Base-by-base conservation (phyloP, 2,888 invertebrate genomes). In the Cenopis cana region DNA sequence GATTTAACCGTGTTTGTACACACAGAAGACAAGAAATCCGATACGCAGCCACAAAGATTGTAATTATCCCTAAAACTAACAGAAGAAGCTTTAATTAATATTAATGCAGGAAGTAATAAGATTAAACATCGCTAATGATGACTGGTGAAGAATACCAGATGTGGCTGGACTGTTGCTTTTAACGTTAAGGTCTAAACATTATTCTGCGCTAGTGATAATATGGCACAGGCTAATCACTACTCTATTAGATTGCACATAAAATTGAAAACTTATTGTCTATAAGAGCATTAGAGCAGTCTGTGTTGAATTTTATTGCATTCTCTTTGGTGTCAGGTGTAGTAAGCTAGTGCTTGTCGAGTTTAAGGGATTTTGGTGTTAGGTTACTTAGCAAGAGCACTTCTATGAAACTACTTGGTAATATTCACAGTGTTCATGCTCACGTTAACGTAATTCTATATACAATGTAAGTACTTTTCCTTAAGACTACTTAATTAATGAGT, bases 361-460 rank as follows among this genome's bases (percentile, higher is more conserved):
- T 71, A 82, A 80, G 79, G 81, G 80, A 79, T 82, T 81, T 77
- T 83, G 83, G 82, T 84, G 85, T 83, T 81, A 77, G 78, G 78
- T 81, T 80, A 76, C 79, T 76, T 77, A 75, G 76, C 68, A 41
- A 75, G 74, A 78, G 77, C 72, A 77, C 77, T 75, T 73, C 46
- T 57, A 38, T 36, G 49, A 66, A 66, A 67, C 55, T 71, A 55
- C 36, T 49, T n/a, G 46, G 68, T 54, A 60, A 59, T 17, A 36
- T 24, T 38, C 56, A 69, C 29, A 68, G 54, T 24, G 36, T 36
- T 38, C 56, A 64, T 38, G 12, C 11, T 49, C 49, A 12, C 24
- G 24, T 46, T 49, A 49, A 55, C 12, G 54, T 66, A 38, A 52
- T 14, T 59, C 18, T 18, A 20, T 54, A n/a, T n/a, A n/a, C n/a